Evolutionary conservation across 2,888 invertebrate genomes (phyloP), one percentile per base, ranked within the genome.

Genomic region (Malthinus flaveolus): DNA sequence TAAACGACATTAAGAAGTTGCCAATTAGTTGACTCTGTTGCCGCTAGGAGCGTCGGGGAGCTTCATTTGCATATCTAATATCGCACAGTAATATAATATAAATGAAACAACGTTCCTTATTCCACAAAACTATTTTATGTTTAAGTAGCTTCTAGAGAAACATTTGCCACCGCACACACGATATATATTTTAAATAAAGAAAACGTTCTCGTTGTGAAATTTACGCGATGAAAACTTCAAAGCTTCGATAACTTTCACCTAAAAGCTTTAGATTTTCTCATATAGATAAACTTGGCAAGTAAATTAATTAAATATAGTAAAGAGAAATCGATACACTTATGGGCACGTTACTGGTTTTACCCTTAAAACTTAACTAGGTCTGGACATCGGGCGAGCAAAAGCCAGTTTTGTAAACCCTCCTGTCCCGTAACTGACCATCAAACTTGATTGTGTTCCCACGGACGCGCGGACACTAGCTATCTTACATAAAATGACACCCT

Each of bases 1-100:
- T 78, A 79, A 79, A 79, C 78, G 78, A 78, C 76, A 77, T 78
- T 78, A 78, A 78, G 78, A 78, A 78, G 78, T 78, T 78, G 78
- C 77, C 78, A 78, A 78, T 78, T 78, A 78, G 78, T 75, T 75
- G 75, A 74, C 74, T 74, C 75, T 75, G 75, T 73, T 72, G 75
- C 74, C 74, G 75, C 71, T 68, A 69, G 72, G 71, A 73, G 72
- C 73, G 72, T 66, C 68, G 66, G 58, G 56, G 61, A 66, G 71
- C 69, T 74, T 75, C 75, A 77, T 77, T 77, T 77, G 76, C 77
- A 77, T 77, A 77, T 75, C 75, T 77, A 76, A 77, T 77, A 76
- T 75, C 73, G 76, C 71, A 73, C 75, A 75, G 75, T 75, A 75
- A 75, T 75, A 74, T 74, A 75, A 76, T 76, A 75, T 76, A 73